Evolutionary conservation across 1,140 invertebrate genomes (phyloP).

Genomic region (Drosophila hydei): DNA sequence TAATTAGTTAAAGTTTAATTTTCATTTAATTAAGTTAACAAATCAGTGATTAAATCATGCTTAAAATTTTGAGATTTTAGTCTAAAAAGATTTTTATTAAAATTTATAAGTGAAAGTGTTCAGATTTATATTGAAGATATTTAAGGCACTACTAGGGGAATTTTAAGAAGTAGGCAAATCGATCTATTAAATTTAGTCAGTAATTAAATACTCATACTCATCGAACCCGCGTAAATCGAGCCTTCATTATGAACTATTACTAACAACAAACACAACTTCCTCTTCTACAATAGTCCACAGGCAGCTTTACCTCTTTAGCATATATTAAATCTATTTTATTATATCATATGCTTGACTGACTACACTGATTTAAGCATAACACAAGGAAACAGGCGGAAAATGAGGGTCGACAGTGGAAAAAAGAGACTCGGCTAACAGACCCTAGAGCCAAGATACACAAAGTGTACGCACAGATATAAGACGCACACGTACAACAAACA

Average conservation of each 20-base stretch:
- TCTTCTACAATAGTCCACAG: neutral
- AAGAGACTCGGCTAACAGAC: constrained; percentile 55
- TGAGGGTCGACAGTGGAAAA: constrained; percentile 54
- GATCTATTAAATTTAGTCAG: too few relatives aligned
- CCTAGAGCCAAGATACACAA: constrained; percentile 36
- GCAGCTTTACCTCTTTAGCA: neutral
- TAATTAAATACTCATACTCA: too few relatives aligned
- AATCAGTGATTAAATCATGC: neutral
- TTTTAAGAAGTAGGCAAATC: too few relatives aligned
- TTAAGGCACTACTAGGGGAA: too few relatives aligned
- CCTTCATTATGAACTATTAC: too few relatives aligned
- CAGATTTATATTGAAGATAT: too few relatives aligned
- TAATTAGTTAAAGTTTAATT: neutral
- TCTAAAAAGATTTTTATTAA: too few relatives aligned
- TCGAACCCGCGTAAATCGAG: too few relatives aligned
- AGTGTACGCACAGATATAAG: constrained; percentile 33
- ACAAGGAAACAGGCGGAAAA: constrained; percentile 35
- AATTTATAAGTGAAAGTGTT: too few relatives aligned
- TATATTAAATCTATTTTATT: constrained; percentile 26
- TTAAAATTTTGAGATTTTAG: too few relatives aligned
- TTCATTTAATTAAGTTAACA: neutral
- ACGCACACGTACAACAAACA: constrained; percentile 13
- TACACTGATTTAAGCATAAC: constrained; percentile 65
- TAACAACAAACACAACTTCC: too few relatives aligned
- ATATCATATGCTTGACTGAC: constrained; percentile 62